Evolutionary conservation across 2,113 vertebrate species (phyloP), one percentile per base, ranked within the genome.

Genomic region (Camelus dromedarius): DNA sequence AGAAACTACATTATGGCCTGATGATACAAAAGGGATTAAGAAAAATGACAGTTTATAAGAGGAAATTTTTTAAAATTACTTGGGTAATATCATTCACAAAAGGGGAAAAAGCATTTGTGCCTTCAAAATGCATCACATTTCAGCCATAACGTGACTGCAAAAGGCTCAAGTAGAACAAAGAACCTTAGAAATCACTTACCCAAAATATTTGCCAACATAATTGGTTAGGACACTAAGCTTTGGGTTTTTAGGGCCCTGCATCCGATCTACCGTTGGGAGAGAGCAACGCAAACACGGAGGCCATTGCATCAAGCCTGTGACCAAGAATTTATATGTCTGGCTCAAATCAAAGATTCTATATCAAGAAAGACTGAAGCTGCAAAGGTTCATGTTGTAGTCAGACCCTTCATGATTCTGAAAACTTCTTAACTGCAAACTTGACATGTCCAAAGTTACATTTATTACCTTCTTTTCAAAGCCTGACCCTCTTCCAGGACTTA

Each of bases 71-170:
- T 64, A 83, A 83, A 81, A 69, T 56, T 76, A 26, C 20, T 54
- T 77, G 20, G 15, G 6, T 62, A 80, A 58, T 46, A 32, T 19
- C 24, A 94, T 42, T 54, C 2, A 20, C 52, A 66, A 84, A 72
- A n/a, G 2, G 5, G 13, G 19, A 15, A 12, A 46, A 38, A 69
- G 77, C 22, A 93, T 38, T 56, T 94, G 19, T 30, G 8, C 35
- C 24, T 93, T 95, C 35, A 69, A 96, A 90, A 85, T 76, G 42
- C 60, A 95, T 69, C 77, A 58, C 64, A 90, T 73, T 76, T 94
- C 32, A 75, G 20, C 42, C 26, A 58, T 46, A 26, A 48, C 32
- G 12, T 72, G 52, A 84, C 54, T 54, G 19, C 38, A 30, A 96
- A 95, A 88, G 6, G 20, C 24, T 58, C 19, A 56, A 66, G 58